Percentiles rank a stretch among this genome's conserved stretches.
Evolutionary conservation across 2,888 invertebrate species (phyloP).

Genomic region (Limenitis camilla): DNA sequence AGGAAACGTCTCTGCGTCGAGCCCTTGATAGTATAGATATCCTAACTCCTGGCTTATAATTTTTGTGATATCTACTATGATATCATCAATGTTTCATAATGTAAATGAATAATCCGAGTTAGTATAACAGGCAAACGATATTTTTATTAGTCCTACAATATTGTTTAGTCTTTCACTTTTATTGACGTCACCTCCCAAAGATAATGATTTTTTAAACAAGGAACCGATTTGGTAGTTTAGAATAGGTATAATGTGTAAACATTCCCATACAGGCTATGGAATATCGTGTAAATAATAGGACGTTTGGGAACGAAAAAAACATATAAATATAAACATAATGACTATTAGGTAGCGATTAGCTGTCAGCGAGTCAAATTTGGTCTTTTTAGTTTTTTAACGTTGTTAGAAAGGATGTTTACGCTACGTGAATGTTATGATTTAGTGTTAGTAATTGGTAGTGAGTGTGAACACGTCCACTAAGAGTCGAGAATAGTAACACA

Average conservation of each 20-base stretch:
- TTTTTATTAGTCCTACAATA: background rate
- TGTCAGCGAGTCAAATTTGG: conserved; percentile 65
- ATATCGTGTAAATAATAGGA: conserved; percentile 48
- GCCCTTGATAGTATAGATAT: background rate
- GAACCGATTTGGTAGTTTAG: conserved; percentile 22
- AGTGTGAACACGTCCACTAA: conserved; percentile 70
- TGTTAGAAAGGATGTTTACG: conserved; percentile 64
- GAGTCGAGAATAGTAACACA: conserved; percentile 59
- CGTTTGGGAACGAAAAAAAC: conserved; percentile 48
- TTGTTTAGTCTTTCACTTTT: conserved; percentile 1
- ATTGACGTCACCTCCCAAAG: background rate
- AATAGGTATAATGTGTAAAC: conserved; percentile 50
- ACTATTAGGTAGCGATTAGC: conserved; percentile 64
- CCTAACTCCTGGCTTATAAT: background rate
- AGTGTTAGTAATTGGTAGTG: conserved; percentile 68
- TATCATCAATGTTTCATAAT: background rate
- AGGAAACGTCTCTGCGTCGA: conserved; percentile 13
- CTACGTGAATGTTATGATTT: conserved; percentile 67
- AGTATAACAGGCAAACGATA: too few relatives aligned
- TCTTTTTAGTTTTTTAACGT: conserved; percentile 51
- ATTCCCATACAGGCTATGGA: conserved; percentile 56
- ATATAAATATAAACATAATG: conserved; percentile 57
- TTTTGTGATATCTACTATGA: background rate
- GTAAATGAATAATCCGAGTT: background rate
- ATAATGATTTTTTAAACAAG: background rate